Evolutionary conservation across 2,888 invertebrate genomes (phyloP), one percentile per base, ranked within the genome.

Genomic region (Xanthia icteritia): DNA sequence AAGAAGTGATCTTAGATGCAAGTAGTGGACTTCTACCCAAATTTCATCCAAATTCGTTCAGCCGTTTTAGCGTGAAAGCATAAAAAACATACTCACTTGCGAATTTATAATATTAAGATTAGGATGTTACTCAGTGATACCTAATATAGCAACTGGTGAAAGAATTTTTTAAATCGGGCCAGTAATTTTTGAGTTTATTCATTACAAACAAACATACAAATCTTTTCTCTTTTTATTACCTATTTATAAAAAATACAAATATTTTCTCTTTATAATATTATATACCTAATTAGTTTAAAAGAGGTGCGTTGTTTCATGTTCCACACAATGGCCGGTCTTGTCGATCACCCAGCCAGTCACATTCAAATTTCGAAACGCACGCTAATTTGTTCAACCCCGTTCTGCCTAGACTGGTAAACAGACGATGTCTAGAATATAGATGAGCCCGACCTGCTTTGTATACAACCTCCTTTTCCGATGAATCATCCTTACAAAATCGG

Each of bases 351-450:
- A 80, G 71, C 64, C 74, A 56, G 76, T 65, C 66, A 42, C 79
- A 72, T 86, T 84, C 78, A 82, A 84, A 83, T 90, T 89, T 88
- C 85, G 88, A 89, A 90, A 89, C 85, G 56, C 79, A 74, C 81
- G 90, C 90, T 93, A 92, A 93, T 93, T 92, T 89, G 90, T 88
- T 87, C 89, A 91, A 85, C 91, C 91, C 89, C 89, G 90, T 89
- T 92, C 80, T 79, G 72, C 80, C 77, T 80, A 82, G 86, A 85
- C 82, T 83, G 68, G 80, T 77, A 88, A 89, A 86, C 85, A 89
- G 76, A 75, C 67, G 87, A 83, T 79, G 77, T 84, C 84, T 73
- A 81, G 83, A 85, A 79, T 79, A 88, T 83, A 82, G 89, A 91
- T 88, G 83, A 77, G 90, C 67, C 82, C 81, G 66, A 71, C 81